phyloP scores from a whole-genome alignment of 1,140 invertebrate genomes.

The Apis mellifera region DNA sequence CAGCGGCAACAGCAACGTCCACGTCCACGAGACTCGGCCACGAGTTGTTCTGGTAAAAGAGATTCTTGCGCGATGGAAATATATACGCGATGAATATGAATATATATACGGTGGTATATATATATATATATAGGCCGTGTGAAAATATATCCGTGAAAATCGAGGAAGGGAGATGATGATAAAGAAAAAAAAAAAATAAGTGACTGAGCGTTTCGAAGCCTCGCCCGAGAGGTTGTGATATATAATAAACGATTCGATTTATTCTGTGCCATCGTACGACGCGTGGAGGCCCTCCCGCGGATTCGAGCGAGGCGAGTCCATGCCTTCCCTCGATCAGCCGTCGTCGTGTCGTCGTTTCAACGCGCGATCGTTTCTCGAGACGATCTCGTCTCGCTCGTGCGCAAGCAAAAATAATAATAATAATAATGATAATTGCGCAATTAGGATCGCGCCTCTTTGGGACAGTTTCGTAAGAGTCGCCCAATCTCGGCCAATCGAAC shows the following conservation, averaged over 20 bases:
- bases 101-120: too few species aligned
- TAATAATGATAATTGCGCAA: not conserved
- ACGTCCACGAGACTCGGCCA: conserved; percentile 70
- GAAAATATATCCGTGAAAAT: not conserved
- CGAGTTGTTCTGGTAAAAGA: conserved; percentile 77
- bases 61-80: too few species aligned
- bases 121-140: too few species aligned
- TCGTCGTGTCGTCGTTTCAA: conserved; percentile 21
- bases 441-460: not conserved
- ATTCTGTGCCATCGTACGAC: conserved; percentile 64
- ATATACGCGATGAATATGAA: too few species aligned
- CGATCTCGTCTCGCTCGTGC: not conserved
- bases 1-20: conserved; percentile 32
- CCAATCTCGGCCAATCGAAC: not conserved
- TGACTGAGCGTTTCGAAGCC: conserved; percentile 50
- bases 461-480: not conserved
- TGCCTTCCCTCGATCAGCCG: conserved; percentile 10
- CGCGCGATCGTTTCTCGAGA: not conserved
- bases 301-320: not conserved
- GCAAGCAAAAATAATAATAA: too few species aligned
- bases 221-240: conserved; percentile 64
- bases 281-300: conserved; percentile 32
- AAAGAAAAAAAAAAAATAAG: not conserved
- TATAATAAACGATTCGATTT: conserved; percentile 45
- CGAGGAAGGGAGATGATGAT: too few species aligned